These are phyloP conservation scores for Megaleporinus macrocephalus DNA, from an alignment of 2,113 vertebrate species.

Conservation along the genomic window DNA sequence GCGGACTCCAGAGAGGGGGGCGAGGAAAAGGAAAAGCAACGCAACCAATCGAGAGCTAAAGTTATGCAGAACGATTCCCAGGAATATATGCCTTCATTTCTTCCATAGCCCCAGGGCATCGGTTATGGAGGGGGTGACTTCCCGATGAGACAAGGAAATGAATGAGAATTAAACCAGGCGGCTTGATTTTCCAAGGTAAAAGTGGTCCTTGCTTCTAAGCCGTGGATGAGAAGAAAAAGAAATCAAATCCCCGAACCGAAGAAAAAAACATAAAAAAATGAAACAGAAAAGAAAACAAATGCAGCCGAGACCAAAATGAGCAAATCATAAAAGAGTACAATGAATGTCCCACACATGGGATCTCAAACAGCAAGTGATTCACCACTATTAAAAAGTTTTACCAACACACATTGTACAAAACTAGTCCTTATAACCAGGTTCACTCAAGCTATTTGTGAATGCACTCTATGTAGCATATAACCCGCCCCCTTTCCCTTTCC, in stretches of 20 bases:
- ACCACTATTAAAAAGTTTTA: conserved; percentile 84
- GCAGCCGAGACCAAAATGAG: conserved; percentile 76
- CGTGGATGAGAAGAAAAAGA: conserved; percentile 46
- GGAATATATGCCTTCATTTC: conserved; percentile 33
- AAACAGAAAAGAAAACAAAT: conserved; percentile 53
- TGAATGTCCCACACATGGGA: conserved; percentile 77
- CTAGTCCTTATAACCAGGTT: conserved; percentile 84
- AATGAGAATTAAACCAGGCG: conserved; percentile 62
- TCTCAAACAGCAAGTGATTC: conserved; percentile 79
- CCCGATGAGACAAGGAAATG: conserved; percentile 52
- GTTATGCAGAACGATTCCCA: conserved; percentile 33
- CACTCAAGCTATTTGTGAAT: conserved; percentile 83
- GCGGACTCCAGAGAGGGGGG: conserved; percentile 54
- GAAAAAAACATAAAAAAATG: conserved; percentile 57
- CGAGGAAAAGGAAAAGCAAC: conserved; percentile 55
- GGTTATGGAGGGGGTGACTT: conserved; percentile 35
- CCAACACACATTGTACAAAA: conserved; percentile 87
- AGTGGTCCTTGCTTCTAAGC: conserved; percentile 60
- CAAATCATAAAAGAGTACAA: conserved; percentile 71
- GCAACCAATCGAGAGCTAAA: conserved; percentile 39
- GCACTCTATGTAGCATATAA: conserved; percentile 80
- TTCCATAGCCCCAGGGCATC: conserved; percentile 36
- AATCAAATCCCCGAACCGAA: conserved; percentile 14
- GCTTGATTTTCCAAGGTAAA: conserved; percentile 66
- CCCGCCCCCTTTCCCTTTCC: conserved; percentile 57